These are phyloP conservation scores for Diceros bicornis DNA, from an alignment of 2,797 vertebrate species.

Conservation along the genomic window DNA sequence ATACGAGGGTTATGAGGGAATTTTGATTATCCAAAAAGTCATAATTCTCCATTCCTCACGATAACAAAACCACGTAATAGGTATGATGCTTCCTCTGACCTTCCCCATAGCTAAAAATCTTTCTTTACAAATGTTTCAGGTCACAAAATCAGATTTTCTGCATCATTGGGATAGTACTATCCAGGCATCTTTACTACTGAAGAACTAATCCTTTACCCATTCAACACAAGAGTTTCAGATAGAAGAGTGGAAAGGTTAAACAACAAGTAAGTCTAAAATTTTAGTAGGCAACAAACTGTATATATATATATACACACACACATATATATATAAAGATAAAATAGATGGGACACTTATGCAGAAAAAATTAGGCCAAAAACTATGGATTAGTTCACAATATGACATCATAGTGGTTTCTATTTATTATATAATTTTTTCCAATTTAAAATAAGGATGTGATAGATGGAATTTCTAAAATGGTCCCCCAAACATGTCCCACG, in stretches of 20 bases:
- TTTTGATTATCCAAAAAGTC: constrained; percentile 13
- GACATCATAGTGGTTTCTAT: background rate
- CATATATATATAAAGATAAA: background rate
- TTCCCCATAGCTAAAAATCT: background rate
- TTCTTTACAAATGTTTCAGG: constrained; percentile 2
- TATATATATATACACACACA: background rate
- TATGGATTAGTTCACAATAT: constrained; percentile 8
- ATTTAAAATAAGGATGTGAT: constrained; percentile 47
- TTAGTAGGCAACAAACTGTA: background rate
- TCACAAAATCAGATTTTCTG: constrained; percentile 45
- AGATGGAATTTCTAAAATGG: constrained; percentile 35
- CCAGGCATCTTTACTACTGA: background rate
- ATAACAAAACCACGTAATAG: background rate
- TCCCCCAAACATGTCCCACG: background rate
- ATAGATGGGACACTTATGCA: background rate
- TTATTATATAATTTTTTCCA: constrained; percentile 37
- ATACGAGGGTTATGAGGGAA: background rate
- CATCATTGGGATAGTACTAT: background rate
- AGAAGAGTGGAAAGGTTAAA: background rate
- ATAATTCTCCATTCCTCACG: background rate
- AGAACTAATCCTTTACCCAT: background rate
- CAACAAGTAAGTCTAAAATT: constrained; percentile 21
- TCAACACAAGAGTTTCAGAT: background rate
- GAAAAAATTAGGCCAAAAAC: constrained; percentile 38
- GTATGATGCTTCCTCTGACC: background rate